Percentiles rank a stretch among this genome's conserved stretches.
Evolutionary conservation across 2,797 vertebrate species (phyloP).

Genomic region (Antennarius maculatus): DNA sequence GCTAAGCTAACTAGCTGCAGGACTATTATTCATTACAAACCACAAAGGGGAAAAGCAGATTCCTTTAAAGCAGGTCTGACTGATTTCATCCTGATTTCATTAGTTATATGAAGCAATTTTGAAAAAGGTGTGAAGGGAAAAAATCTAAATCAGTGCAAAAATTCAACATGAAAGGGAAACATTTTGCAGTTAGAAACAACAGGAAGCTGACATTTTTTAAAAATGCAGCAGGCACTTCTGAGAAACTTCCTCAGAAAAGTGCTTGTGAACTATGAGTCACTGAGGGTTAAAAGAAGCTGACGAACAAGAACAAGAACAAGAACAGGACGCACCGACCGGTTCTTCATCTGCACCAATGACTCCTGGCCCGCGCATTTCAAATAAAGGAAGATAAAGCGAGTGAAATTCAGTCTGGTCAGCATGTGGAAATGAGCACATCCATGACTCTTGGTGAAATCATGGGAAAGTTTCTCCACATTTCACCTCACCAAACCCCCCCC

Average conservation of each 20-base stretch:
- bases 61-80: no score
- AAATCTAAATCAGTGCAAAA: neutral
- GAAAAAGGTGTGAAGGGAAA: neutral
- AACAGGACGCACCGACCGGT: constrained; percentile 61
- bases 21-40: no score
- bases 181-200: neutral
- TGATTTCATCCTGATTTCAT: no score
- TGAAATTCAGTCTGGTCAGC: neutral
- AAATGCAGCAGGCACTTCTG: no score
- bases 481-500: neutral
- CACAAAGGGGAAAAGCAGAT: no score
- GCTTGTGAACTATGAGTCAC: constrained; percentile 39
- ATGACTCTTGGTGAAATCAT: constrained; percentile 6
- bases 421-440: neutral
- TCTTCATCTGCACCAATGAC: constrained; percentile 13
- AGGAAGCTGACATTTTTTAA: neutral
- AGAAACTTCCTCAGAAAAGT: neutral
- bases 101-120: no score
- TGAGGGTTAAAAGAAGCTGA: constrained; percentile 46
- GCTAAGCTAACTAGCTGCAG: no score
- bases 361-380: constrained; percentile 41
- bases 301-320: constrained; percentile 64
- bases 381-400: constrained; percentile 24
- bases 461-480: neutral
- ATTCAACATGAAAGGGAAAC: constrained; percentile 29